Base-by-base conservation (phyloP, 2,888 invertebrate species). In the Allacma fusca region DNA sequence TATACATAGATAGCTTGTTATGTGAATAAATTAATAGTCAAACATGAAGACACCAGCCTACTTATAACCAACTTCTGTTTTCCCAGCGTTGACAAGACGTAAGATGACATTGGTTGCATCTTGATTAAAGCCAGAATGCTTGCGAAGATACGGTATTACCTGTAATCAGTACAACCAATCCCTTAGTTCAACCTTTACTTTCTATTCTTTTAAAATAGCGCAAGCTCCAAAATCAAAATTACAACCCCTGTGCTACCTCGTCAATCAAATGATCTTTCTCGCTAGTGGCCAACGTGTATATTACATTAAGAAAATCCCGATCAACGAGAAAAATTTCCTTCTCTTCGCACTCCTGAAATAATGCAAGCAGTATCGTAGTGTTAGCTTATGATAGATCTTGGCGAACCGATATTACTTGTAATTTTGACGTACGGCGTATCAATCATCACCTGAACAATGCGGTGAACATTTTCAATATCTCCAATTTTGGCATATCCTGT, bases 401-500 rank as follows among this genome's bases (percentile, higher is more conserved):
- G 13, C 16, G 29, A 68, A n/a, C n/a, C n/a, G n/a, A n/a, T n/a
- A n/a, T n/a, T n/a, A n/a, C n/a, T n/a, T n/a, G n/a, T n/a, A n/a
- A 23, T 57, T 59, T 59, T 59, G 19, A n/a, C n/a, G n/a, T n/a
- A n/a, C n/a, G n/a, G n/a, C n/a, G n/a, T n/a, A n/a, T n/a, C n/a
- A n/a, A n/a, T n/a, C n/a, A n/a, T n/a, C n/a, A 75, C 77, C 69
- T 82, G 79, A 1, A 79, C 77, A 59, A 84, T 80, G 50, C 84
- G 75, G 26, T 81, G 78, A 43, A 84, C 73, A 73, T 83, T 82
- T 64, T 76, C 77, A 5, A 84, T 80, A 59, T 83, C 83, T n/a
- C 95, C 95, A 81, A 90, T 89, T 85, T 90, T 92, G 0, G 93
- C 95, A 87, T 92, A 92, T 5, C 92, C 93, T 28, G 43, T n/a